These are phyloP conservation scores for Conus canariensis DNA, from an alignment of 2,888 invertebrate species.

Conservation along the genomic window DNA sequence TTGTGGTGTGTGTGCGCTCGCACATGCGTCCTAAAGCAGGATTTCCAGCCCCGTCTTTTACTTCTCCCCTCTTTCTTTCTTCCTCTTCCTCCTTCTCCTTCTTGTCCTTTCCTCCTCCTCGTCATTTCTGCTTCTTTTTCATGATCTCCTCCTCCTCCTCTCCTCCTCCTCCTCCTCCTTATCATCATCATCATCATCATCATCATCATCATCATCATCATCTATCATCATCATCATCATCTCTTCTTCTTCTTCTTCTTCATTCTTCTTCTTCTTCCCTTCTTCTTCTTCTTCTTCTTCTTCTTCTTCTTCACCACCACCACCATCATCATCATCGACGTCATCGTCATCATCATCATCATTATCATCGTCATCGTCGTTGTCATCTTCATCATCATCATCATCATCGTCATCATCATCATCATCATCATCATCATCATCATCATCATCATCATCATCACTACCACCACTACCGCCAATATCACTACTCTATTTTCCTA, in stretches of 20 bases:
- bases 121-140: no score
- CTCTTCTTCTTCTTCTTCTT: no score
- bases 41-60: background rate
- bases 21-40: no score
- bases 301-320: background rate
- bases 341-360: background rate
- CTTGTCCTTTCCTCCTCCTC: background rate
- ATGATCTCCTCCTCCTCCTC: no score
- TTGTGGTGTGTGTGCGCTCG: no score
- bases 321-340: background rate
- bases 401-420: background rate
- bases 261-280: background rate
- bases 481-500: background rate
- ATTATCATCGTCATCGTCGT: background rate
- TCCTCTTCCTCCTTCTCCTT: background rate
- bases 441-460: background rate
- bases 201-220: background rate
- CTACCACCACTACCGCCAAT: no score
- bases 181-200: no score
- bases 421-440: constrained; percentile 1
- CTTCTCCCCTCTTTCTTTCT: background rate
- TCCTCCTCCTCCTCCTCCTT: no score
- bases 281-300: background rate
- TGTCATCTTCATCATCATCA: background rate
- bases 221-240: no score